Conservation (phyloP, 2,797 vertebrate species). For the Protosalanx chinensis region DNA sequence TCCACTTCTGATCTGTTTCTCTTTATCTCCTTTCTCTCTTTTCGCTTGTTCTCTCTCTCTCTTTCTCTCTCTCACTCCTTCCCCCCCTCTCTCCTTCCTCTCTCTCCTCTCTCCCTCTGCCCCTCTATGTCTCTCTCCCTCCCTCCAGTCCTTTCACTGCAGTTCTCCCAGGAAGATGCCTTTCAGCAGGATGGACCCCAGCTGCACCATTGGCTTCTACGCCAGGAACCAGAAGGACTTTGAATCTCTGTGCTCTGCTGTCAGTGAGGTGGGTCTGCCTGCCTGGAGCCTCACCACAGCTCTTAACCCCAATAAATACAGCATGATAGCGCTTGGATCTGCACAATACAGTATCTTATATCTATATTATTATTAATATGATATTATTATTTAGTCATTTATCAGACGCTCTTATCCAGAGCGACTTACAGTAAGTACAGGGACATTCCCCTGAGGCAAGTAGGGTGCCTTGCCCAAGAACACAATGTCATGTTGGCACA, state of each 20-base stretch:
- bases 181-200: conserved; percentile 89
- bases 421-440: no score
- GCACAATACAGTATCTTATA: not conserved
- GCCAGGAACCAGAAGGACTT: conserved; percentile 83
- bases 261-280: conserved; percentile 71
- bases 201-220: conserved; percentile 91
- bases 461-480: no score
- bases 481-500: no score
- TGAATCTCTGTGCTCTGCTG: conserved; percentile 78
- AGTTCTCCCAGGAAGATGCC: conserved; percentile 87
- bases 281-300: no score
- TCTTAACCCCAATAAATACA: not conserved
- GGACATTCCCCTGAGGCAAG: no score
- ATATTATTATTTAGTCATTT: no score
- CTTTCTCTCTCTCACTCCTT: not conserved
- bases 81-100: not conserved
- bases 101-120: not conserved
- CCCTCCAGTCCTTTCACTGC: conserved; percentile 86
- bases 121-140: not conserved
- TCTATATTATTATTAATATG: no score
- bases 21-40: not conserved
- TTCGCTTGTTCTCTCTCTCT: not conserved
- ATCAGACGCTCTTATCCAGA: no score
- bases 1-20: not conserved
- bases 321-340: not conserved